Conservation (phyloP, 2,797 vertebrate genomes). For the Natrix natrix region DNA sequence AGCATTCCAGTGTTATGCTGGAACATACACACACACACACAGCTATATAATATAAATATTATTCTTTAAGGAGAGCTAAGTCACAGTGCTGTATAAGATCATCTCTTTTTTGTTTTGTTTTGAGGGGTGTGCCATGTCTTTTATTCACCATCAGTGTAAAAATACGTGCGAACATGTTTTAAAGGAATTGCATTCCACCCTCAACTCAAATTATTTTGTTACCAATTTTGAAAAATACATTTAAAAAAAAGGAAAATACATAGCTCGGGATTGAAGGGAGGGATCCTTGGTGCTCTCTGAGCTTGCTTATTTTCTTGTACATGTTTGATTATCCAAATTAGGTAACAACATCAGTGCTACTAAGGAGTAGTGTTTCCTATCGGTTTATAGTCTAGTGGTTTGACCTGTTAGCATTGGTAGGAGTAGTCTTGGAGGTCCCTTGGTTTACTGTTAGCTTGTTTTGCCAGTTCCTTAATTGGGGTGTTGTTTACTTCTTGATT, state of each 20-base stretch:
- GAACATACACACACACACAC: too few species aligned
- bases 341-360: background rate
- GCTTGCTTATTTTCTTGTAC: background rate
- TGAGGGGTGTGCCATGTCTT: background rate
- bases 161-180: background rate
- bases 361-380: background rate
- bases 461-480: background rate
- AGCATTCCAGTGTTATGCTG: too few species aligned
- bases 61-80: background rate
- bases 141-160: background rate
- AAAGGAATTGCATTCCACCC: background rate
- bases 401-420: background rate
- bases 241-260: background rate
- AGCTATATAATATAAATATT: background rate
- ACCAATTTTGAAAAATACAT: background rate
- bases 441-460: background rate
- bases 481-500: background rate
- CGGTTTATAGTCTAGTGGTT: background rate
- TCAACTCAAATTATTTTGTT: background rate
- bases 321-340: background rate
- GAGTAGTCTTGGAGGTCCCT: background rate
- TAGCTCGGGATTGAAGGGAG: background rate
- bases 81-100: background rate
- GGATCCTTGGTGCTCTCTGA: background rate
- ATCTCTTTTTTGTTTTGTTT: background rate